Evolutionary conservation across 2,888 invertebrate species (phyloP).

Genomic region (Buathra laborator): DNA sequence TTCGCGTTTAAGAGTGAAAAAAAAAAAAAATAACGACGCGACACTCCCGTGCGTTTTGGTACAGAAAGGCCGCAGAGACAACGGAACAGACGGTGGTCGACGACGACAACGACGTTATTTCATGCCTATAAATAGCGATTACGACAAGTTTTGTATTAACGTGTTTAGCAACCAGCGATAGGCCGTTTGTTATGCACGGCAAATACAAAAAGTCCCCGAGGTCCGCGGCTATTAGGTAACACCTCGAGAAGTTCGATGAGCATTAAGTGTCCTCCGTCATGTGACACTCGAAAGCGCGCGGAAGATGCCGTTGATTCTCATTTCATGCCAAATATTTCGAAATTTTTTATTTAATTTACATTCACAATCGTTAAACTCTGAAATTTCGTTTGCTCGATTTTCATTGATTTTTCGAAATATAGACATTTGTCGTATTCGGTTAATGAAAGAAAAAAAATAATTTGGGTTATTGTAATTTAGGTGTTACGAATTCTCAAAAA

Average conservation of each 20-base stretch:
- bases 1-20: not conserved
- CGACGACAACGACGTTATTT: constrained; percentile 70
- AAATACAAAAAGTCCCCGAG: constrained; percentile 46
- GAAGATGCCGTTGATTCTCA: not conserved
- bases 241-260: constrained; percentile 39
- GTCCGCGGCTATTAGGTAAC: constrained; percentile 51
- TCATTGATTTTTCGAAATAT: not conserved
- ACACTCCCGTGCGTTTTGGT: not conserved
- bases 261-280: constrained; percentile 5
- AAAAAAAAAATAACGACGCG: not conserved
- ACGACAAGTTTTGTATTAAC: constrained; percentile 74
- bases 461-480: not conserved
- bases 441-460: not conserved
- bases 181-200: constrained; percentile 43
- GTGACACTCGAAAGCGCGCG: constrained; percentile 26
- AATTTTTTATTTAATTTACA: not conserved
- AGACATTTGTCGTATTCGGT: not conserved
- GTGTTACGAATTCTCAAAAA: not conserved
- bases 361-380: not conserved
- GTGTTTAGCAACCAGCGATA: constrained; percentile 56
- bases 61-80: not conserved
- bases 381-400: not conserved
- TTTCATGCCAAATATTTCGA: not conserved
- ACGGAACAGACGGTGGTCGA: constrained; percentile 16
- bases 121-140: constrained; percentile 81